Base-by-base conservation (phyloP, 2,888 invertebrate species). In the Lacanobia wlatinum region DNA sequence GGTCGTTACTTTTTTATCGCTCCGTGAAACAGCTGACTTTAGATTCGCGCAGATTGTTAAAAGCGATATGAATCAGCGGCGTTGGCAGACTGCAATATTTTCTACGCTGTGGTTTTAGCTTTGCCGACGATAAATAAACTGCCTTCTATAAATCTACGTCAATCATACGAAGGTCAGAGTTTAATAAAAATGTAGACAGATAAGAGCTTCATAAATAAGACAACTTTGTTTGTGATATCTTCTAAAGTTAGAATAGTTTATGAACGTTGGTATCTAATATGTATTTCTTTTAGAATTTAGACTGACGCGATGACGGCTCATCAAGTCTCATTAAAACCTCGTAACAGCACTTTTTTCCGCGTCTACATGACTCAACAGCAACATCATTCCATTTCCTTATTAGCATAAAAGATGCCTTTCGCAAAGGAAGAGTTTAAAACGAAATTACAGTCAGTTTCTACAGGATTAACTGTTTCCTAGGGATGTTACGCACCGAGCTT, bases 1-100 rank as follows among this genome's bases (percentile, higher is more conserved):
- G 84, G 63, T 74, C 78, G 81, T 87, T 71, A 81, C 68, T 71
- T 78, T 87, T 86, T 86, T 80, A 87, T 83, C 68, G 67, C 75
- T 63, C 56, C 69, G 48, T 43, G 56, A 75, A 85, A 78, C 73
- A 85, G 83, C 78, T 85, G 85, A 84, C 80, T 80, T 23, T 56
- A 69, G 71, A 66, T 62, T 74, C 23, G 71, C 68, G 23, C 67
- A 73, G 77, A 65, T 81, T 82, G 28, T 71, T 55, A 70, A 64
- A 46, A 59, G 62, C 60, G 55, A 55, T 76, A 76, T 72, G 71
- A 74, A 61, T 78, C 78, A 76, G 73, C 60, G 16, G n/a, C 59
- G 52, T 73, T 74, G 59, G 69, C 72, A 70, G 66, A 59, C 65
- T 53, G 56, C 52, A 71, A 69, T 64, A 12, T 70, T 73, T 71